Evolutionary conservation across 1,140 invertebrate species (phyloP), one percentile per base, ranked within the genome.

Genomic region (Homarus americanus): DNA sequence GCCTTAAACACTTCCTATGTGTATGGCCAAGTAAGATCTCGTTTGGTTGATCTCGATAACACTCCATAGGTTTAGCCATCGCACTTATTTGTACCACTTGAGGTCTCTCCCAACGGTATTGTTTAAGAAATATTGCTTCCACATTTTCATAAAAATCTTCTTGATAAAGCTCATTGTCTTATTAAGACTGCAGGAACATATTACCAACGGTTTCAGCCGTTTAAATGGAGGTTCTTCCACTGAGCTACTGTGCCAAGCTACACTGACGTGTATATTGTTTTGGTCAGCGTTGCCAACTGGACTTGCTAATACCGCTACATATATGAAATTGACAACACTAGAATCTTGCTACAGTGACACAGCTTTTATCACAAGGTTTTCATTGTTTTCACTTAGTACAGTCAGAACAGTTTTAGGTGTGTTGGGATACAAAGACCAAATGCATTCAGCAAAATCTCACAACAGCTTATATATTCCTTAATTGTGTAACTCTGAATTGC

Each of bases 261-360:
- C 63, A 69, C 63, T 69, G 63, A 69, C 63, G 63, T 69, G 63
- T 69, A 69, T 4, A 0, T 69, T 69, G 63, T 69, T 69, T 69
- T 69, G 63, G n/a, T 69, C 28, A 69, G 28, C 63, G 63, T 2
- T 69, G 63, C 63, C 63, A 69, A 28, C 63, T 10, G n/a, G 7
- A 7, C 28, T 12, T 9, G 63, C 63, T 69, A 2, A 69, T 28
- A 2, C n/a, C 24, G 63, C 63, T 69, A 69, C 24, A 4, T 32
- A 24, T 24, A 20, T 20, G 15, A 24, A 15, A 63, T 20, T 63
- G 44, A n/a, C n/a, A n/a, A n/a, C n/a, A n/a, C n/a, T 12, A n/a
- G n/a, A n/a, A n/a, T 12, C 44, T 49, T 12, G 12, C 12, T 4
- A 12, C 5, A 49, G 44, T 17, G 17, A 49, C 44, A 20, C 53